Evolutionary conservation across 2,113 vertebrate species (phyloP), one percentile per base, ranked within the genome.

Genomic region (Paramisgurnus dabryanus): DNA sequence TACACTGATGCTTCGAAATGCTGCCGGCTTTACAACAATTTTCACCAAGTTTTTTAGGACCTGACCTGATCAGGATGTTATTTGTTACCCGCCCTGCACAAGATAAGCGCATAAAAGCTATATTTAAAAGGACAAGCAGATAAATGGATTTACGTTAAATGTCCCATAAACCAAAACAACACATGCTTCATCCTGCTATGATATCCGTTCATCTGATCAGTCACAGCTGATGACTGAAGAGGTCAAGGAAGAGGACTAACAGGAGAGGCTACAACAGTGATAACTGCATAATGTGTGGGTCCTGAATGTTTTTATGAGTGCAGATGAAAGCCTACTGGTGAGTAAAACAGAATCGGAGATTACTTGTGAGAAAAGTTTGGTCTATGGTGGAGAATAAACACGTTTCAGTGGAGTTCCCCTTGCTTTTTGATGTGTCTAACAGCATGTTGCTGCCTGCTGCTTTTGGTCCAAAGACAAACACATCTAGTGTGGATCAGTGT

Each of bases 351-450:
- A 34, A 65, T 43, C 55, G 80, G 80, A 74, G 70, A 47, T 80
- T 57, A 75, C 60, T 67, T 57, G 61, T 57, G 11, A 66, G 27
- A 34, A 79, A 76, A 76, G 60, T 65, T 50, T 39, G 27, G 57
- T 50, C 73, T 60, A 76, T 73, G 76, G 79, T 80, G 75, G 80
- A 65, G 50, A 63, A 79, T 71, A 79, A 80, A 50, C 70, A 82
- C 45, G 64, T 82, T 77, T 78, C 64, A 79, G 76, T 65, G 81
- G 76, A 76, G 55, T 76, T 84, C 68, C 64, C 69, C 81, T 34
- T 49, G 67, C 67, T 50, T 72, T 88, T 86, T 87, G 81, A 88
- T 80, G 80, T 83, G 78, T 78, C 63, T n/a, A 76, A 81, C 72
- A 76, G 79, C 69, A 39, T 78, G 78, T 76, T 81, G 57, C 55